A percentile compares a stretch with the other conserved stretches of the same genome.
Conservation (phyloP, 2,888 invertebrate species). For the Erebia ligea region DNA sequence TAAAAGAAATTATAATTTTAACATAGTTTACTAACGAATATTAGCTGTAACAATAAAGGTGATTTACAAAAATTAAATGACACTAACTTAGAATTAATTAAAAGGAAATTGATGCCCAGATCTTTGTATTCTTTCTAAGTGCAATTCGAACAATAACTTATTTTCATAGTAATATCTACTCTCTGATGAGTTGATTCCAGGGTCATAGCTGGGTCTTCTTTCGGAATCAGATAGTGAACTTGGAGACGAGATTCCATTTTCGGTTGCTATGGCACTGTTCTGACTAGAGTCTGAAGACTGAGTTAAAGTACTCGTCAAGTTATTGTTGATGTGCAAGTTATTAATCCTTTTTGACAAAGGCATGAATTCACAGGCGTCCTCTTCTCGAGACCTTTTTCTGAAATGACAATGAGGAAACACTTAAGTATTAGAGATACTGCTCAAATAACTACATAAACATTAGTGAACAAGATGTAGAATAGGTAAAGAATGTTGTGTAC, state of each 20-base stretch:
- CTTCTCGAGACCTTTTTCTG: constrained; percentile 91
- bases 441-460: neutral
- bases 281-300: constrained; percentile 64
- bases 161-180: constrained; percentile 95
- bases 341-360: constrained; percentile 95
- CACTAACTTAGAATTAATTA: constrained; percentile 50
- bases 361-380: constrained; percentile 91
- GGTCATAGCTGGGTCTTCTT: constrained; percentile 85
- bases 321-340: constrained; percentile 91
- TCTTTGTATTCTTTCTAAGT: constrained; percentile 91
- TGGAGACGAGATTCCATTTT: constrained; percentile 64
- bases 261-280: constrained; percentile 58
- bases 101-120: constrained; percentile 77
- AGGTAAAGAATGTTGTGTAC: constrained; percentile 46
- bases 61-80: constrained; percentile 51
- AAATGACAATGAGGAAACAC: constrained; percentile 54
- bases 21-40: constrained; percentile 49
- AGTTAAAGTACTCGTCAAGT: constrained; percentile 54
- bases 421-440: neutral
- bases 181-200: constrained; percentile 88
- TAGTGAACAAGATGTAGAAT: neutral
- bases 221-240: constrained; percentile 63
- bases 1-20: constrained; percentile 1
- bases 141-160: constrained; percentile 92
- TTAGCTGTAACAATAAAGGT: constrained; percentile 59